Evolutionary conservation across 2,113 vertebrate genomes (phyloP), one percentile per base, ranked within the genome.

Genomic region (Oncorhynchus gorbuscha): DNA sequence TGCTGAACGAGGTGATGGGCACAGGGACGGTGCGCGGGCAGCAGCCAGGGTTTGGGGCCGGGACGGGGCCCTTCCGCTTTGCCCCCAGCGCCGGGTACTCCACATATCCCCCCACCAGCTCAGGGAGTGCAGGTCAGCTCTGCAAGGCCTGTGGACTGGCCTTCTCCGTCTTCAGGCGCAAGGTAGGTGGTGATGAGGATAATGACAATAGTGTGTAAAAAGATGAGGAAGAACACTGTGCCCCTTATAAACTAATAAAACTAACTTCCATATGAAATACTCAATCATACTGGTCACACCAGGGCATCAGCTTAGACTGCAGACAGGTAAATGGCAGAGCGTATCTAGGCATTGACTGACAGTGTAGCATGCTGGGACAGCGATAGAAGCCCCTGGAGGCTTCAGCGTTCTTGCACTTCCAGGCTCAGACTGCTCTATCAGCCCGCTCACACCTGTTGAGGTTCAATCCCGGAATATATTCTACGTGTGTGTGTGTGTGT

Each of bases 1-100:
- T 99, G 90, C 93, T 99, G 93, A 99, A 98, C 91, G 98, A 99
- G 94, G 96, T 99, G 83, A 99, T 99, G 95, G 98, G 98, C 13
- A 97, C 97, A 0, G 98, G 98, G 79, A 95, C 97, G 0, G 97
- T 99, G 72, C 94, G 97, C 68, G 94, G 96, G 5, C 97, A 97
- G 90, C 98, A 96, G 88, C 90, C 97, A 0, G 96, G 93, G 55
- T 99, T 99, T 28, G 95, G 95, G 48, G 92, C 93, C 5, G 95
- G 95, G 1, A 92, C 97, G 0, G 95, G 97, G 48, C 96, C 97
- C 0, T 99, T 99, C 92, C 89, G 97, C 86, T 98, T 98, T 6
- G 90, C 97, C 67, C 94, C 96, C 1, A 96, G 92, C 1, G 86
- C 95, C 0, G 96, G 95, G 9, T 99, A 97, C 90, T 93, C 97